phyloP scores from a whole-genome alignment of 2,888 invertebrate genomes.

The Campoletis raptor region DNA sequence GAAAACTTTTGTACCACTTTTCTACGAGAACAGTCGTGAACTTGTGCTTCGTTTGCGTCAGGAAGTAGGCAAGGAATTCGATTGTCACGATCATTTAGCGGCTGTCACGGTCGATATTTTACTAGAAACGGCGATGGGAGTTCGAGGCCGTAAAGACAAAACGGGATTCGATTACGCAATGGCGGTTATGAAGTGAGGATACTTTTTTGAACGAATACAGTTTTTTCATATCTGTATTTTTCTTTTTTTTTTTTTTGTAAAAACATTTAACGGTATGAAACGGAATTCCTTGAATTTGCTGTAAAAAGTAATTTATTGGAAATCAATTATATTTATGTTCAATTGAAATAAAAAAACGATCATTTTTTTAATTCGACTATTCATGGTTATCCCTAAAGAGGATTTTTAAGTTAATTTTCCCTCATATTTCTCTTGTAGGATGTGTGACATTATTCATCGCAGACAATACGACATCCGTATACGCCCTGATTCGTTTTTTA shows the following conservation, averaged over 20 bases:
- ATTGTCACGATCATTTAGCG: slow-evolving; percentile 86
- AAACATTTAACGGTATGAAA: not conserved
- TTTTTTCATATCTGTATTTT: not conserved
- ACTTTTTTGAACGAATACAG: not conserved
- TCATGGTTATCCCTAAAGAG: not conserved
- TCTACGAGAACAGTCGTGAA: slow-evolving; percentile 85
- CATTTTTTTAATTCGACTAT: not conserved
- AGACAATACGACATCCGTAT: slow-evolving; percentile 86
- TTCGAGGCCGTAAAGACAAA: slow-evolving; percentile 85
- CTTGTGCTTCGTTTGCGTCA: slow-evolving; percentile 83
- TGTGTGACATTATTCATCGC: slow-evolving; percentile 86
- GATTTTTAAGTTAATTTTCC: not conserved
- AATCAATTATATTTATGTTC: not conserved
- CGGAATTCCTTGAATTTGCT: not conserved
- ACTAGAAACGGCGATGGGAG: slow-evolving; percentile 87
- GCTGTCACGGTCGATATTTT: slow-evolving; percentile 86
- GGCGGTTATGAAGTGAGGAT: slow-evolving; percentile 87
- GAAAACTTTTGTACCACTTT: slow-evolving; percentile 86
- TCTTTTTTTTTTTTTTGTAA: slow-evolving; percentile 17
- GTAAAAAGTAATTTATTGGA: not conserved
- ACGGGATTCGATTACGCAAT: slow-evolving; percentile 86
- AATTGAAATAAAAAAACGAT: not conserved
- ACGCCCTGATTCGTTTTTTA: slow-evolving; percentile 85
- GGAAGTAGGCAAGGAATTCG: slow-evolving; percentile 85
- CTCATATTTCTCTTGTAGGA: slow-evolving; percentile 78